phyloP scores from a whole-genome alignment of 2,888 invertebrate species.

The Epistrophe grossulariae region DNA sequence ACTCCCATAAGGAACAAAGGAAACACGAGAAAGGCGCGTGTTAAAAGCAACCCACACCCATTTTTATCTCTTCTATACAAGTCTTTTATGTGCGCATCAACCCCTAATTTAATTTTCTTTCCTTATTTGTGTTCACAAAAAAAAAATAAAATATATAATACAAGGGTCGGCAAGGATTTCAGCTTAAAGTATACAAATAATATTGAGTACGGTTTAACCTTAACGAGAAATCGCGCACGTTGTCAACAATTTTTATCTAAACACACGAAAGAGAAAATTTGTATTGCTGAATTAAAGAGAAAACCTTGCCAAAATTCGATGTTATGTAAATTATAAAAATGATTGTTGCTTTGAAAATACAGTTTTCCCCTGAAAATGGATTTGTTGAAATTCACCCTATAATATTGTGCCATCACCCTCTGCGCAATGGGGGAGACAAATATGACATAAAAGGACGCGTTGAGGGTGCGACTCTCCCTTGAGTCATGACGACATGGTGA shows the following conservation, averaged over 20 bases:
- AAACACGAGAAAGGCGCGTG: constrained; percentile 70
- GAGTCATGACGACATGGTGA: constrained; percentile 33
- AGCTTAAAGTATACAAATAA: constrained; percentile 6
- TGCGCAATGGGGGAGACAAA: constrained; percentile 16
- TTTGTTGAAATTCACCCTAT: constrained; percentile 22
- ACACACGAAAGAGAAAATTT: not conserved
- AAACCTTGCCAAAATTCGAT: not conserved
- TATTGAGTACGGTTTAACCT: not conserved
- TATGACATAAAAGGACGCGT: constrained; percentile 55
- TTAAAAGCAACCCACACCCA: constrained; percentile 69
- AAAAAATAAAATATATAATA: constrained; percentile 14
- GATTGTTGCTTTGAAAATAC: constrained; percentile 65
- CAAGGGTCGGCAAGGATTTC: constrained; percentile 32
- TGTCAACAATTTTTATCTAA: constrained; percentile 37
- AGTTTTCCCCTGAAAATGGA: constrained; percentile 38
- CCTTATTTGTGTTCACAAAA: constrained; percentile 57
- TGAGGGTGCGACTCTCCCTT: constrained; percentile 64
- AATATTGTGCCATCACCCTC: constrained; percentile 42
- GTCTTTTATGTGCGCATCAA: constrained; percentile 61
- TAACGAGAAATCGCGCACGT: constrained; percentile 50
- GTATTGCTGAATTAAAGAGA: constrained; percentile 55
- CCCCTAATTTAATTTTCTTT: constrained; percentile 71
- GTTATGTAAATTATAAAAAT: not conserved
- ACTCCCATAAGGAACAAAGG: constrained; percentile 62
- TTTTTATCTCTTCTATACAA: constrained; percentile 47